Conservation (phyloP, 2,797 vertebrate species). For the Pipistrellus nathusii region DNA sequence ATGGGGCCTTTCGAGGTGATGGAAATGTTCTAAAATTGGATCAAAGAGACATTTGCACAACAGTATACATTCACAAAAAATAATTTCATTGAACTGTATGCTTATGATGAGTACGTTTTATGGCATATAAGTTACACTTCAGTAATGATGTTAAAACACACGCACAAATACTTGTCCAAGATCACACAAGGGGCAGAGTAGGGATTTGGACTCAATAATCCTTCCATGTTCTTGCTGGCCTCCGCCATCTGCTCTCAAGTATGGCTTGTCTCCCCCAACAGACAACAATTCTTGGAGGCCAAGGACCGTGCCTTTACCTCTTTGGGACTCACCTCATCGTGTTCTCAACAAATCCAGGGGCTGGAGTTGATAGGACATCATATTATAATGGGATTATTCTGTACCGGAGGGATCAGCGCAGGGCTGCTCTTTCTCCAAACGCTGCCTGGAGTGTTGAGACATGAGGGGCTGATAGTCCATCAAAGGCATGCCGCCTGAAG, state of each 20-base stretch:
- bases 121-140: background rate
- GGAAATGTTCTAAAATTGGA: background rate
- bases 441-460: slow-evolving; percentile 67
- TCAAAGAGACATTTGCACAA: background rate
- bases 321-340: background rate
- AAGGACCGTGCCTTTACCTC: background rate
- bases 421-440: slow-evolving; percentile 63
- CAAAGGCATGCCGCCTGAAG: slow-evolving; percentile 72
- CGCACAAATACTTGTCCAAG: background rate
- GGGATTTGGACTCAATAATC: background rate
- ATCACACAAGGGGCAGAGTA: background rate
- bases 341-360: background rate
- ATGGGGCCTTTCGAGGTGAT: background rate
- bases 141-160: background rate
- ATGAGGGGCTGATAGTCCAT: slow-evolving; percentile 69
- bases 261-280: background rate
- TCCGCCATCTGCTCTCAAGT: background rate
- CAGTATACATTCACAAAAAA: background rate
- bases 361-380: background rate
- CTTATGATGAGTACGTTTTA: background rate
- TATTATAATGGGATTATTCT: background rate
- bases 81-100: background rate
- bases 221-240: background rate
- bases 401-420: background rate
- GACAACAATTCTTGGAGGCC: background rate